Evolutionary conservation across 2,113 vertebrate genomes (phyloP).

Genomic region (Tichodroma muraria): DNA sequence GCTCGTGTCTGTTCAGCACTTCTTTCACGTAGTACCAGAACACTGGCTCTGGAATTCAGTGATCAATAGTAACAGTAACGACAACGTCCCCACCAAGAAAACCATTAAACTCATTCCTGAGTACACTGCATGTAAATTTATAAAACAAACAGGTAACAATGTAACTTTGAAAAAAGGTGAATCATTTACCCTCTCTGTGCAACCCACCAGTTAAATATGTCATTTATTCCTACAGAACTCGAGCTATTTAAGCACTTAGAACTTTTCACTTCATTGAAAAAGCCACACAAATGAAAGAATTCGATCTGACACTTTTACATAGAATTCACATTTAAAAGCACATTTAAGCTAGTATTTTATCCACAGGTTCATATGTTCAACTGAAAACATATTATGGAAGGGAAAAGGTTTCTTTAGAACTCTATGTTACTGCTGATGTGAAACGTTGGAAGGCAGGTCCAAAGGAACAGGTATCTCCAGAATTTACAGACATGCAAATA

Average conservation of each 20-base stretch:
- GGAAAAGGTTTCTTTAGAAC: background rate
- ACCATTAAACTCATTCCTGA: background rate
- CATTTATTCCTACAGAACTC: background rate
- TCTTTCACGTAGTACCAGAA: constrained; percentile 98
- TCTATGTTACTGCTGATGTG: background rate
- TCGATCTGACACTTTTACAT: background rate
- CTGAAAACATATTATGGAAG: background rate
- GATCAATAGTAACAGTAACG: too few species aligned
- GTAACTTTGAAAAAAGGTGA: background rate
- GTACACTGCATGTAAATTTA: background rate
- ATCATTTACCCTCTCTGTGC: background rate
- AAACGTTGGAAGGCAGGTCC: background rate
- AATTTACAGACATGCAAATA: background rate
- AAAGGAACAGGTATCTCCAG: background rate
- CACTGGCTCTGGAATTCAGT: constrained; percentile 77
- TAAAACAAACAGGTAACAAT: background rate
- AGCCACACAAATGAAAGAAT: background rate
- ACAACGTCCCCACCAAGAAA: background rate
- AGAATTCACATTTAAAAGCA: background rate
- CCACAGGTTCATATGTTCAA: background rate
- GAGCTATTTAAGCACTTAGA: background rate
- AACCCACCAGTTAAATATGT: background rate
- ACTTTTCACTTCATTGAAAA: background rate
- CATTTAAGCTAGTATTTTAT: background rate
- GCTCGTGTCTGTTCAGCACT: constrained; percentile 90